Conservation (phyloP, 2,888 invertebrate genomes). For the Lomographa bimaculata region DNA sequence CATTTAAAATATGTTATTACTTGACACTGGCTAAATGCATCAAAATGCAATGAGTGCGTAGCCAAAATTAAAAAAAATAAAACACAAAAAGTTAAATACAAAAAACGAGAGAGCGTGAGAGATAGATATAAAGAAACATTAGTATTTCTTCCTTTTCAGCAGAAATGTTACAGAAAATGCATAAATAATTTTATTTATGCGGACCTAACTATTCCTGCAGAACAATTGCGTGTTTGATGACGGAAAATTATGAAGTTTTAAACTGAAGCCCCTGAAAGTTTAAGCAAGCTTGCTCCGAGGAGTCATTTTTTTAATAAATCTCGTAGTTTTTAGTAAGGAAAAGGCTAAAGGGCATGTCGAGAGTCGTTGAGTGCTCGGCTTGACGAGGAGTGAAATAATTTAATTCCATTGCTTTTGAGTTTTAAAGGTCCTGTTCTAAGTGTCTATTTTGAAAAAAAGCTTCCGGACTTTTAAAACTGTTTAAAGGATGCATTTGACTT, state of each 20-base stretch:
- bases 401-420: slow-evolving; percentile 23
- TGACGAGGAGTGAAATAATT: slow-evolving; percentile 39
- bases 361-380: slow-evolving; percentile 39
- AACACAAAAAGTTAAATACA: too few relatives aligned
- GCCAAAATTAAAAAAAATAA: too few relatives aligned
- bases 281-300: slow-evolving; percentile 33
- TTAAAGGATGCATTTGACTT: too few relatives aligned
- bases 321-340: slow-evolving; percentile 40
- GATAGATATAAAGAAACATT: too few relatives aligned
- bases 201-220: too few relatives aligned
- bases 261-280: slow-evolving; percentile 33
- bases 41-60: too few relatives aligned
- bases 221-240: slow-evolving; percentile 24
- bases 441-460: slow-evolving; percentile 5
- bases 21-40: too few relatives aligned
- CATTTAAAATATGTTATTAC: too few relatives aligned
- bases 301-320: slow-evolving; percentile 35
- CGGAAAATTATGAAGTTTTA: slow-evolving; percentile 27
- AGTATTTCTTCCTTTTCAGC: too few relatives aligned
- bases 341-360: slow-evolving; percentile 36
- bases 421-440: slow-evolving; percentile 13
- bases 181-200: too few relatives aligned
- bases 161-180: too few relatives aligned
- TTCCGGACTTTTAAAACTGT: slow-evolving; percentile 1
- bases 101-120: too few relatives aligned